Evolutionary conservation across 2,113 vertebrate genomes (phyloP).

Genomic region (Ranitomeya variabilis): DNA sequence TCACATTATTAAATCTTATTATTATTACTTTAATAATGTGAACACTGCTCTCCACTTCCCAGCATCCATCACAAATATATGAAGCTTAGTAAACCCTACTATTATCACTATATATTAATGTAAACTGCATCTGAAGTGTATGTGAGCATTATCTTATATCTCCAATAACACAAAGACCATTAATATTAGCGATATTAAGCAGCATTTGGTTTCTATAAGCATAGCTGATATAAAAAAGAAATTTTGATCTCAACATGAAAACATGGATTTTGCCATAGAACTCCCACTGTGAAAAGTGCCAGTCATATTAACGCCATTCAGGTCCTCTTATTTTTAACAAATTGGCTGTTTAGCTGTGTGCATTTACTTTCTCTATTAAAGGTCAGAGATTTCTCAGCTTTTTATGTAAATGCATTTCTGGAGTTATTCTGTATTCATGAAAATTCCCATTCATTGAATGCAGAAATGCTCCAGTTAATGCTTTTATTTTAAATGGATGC

Average conservation of each 20-base stretch:
- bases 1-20: no score
- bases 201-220: background rate
- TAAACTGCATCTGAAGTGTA: no score
- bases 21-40: no score
- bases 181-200: background rate
- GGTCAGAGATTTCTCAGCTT: conserved; percentile 14
- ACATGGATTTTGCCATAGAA: background rate
- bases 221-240: background rate
- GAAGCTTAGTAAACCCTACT: no score
- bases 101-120: no score
- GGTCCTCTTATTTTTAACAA: background rate
- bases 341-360: background rate
- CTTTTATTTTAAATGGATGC: background rate
- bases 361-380: background rate
- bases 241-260: background rate
- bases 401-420: background rate
- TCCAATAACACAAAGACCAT: no score
- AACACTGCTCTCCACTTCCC: no score
- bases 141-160: no score
- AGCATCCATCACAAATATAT: no score
- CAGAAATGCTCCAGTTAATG: background rate
- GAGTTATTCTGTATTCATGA: background rate
- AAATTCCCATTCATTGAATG: background rate
- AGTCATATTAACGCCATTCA: background rate
- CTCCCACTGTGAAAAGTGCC: background rate